Percentiles rank a stretch among this genome's conserved stretches.
Evolutionary conservation across 2,797 vertebrate species (phyloP).

Genomic region (Rhyacichthys aspro): DNA sequence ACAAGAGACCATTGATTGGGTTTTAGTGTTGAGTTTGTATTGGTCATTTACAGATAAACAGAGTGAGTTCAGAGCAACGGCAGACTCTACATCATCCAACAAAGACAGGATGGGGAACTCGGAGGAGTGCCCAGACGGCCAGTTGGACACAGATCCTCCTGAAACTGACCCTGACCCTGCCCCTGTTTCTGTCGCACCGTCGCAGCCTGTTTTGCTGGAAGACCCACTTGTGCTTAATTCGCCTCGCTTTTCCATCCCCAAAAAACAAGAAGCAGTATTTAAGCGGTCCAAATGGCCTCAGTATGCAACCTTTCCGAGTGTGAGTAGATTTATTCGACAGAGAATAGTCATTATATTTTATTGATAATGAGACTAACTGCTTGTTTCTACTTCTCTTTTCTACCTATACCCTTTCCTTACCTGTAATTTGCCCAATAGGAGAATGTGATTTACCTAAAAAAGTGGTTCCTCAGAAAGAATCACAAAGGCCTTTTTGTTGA

Average conservation of each 20-base stretch:
- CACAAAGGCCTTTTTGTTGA: constrained; percentile 72
- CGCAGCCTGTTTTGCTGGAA: constrained; percentile 42
- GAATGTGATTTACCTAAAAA: constrained; percentile 65
- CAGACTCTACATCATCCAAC: not conserved
- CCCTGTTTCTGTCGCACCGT: not conserved
- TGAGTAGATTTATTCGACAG: constrained; percentile 48
- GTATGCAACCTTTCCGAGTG: constrained; percentile 37
- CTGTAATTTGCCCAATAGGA: constrained; percentile 46
- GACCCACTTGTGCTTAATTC: constrained; percentile 73
- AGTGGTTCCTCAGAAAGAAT: constrained; percentile 71
- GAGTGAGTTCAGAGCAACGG: not conserved
- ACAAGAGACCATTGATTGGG: not conserved
- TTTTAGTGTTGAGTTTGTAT: not conserved
- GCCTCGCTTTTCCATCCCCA: constrained; percentile 73
- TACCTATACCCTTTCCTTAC: constrained; percentile 9
- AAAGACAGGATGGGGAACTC: constrained; percentile 2
- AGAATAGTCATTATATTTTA: not conserved
- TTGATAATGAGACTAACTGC: not conserved
- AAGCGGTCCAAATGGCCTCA: constrained; percentile 32
- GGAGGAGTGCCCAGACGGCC: constrained; percentile 14
- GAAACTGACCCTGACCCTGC: too few species aligned
- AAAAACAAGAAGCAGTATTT: constrained; percentile 47
- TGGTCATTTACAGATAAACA: constrained; percentile 23
- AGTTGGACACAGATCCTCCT: not conserved
- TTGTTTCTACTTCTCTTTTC: not conserved